Base-by-base conservation (phyloP, 2,888 invertebrate species). In the Chrysolina oricalcia region DNA sequence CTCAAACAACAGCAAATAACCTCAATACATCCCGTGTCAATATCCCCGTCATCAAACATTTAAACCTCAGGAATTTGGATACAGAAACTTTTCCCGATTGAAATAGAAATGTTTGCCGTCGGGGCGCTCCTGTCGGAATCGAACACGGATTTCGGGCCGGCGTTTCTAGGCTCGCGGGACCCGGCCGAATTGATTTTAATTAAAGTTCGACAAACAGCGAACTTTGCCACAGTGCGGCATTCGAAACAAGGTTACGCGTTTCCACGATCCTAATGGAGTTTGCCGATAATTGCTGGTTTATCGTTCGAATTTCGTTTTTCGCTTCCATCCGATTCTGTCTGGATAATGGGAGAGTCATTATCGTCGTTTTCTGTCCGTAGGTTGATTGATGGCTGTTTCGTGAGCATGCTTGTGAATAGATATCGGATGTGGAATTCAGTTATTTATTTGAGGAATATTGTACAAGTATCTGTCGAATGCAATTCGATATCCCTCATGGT, bases 141-240 rank as follows among this genome's bases (percentile, higher is more conserved):
- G 66, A 66, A 66, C 46, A 15, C 23, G 46, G 65, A 43, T 65
- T 21, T 19, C 21, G 21, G 46, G 66, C 27, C 9, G 50, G 50
- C 17, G 35, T 43, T 50, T 23, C 48, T 9, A 67, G 19, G 23
- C 67, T 50, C 50, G 17, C 67, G 27, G 48, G 46, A 46, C 23
- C 15, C 21, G 48, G 23, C 50, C 19, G 67, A 50, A 67, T 67
- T 67, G 67, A 67, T 67, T 67, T 67, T 67, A 48, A 67, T 67
- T 67, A 67, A 67, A 67, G 48, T 67, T 67, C 67, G 50, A 50
- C 67, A 67, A 67, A 67, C 50, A 67, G 35, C 35, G 46, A 66
- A 59, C 27, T 59, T 59, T 59, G 35, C 59, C 59, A 59, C 59
- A n/a, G 8, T 59, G 59, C 59, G 59, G 59, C 11, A 59, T 27